phyloP scores from a whole-genome alignment of 2,113 vertebrate genomes.

The Eclectus roratus region DNA sequence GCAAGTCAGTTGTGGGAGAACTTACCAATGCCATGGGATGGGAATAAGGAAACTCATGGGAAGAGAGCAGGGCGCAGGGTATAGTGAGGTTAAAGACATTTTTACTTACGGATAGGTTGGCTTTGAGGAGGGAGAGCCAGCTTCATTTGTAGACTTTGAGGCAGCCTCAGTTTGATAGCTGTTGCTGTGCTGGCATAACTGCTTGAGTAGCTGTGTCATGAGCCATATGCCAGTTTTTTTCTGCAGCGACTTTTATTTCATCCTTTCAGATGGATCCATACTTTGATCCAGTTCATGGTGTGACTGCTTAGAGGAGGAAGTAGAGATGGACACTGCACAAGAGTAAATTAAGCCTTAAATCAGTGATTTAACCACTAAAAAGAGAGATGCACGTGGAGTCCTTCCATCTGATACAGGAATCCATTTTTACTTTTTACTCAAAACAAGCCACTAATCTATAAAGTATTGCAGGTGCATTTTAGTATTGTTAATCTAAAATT shows the following conservation, averaged over 20 bases:
- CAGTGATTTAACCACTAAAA: neutral
- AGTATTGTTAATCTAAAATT: neutral
- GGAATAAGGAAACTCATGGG: neutral
- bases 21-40: neutral
- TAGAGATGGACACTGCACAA: neutral
- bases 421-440: neutral
- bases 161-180: neutral
- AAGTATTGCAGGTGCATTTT: neutral
- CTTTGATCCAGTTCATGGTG: neutral
- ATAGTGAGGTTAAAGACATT: neutral
- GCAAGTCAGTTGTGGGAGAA: neutral
- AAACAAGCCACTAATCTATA: neutral
- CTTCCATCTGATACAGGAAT: neutral
- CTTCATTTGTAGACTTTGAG: neutral
- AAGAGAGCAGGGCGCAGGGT: neutral
- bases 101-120: neutral
- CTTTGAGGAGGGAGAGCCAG: neutral
- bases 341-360: neutral
- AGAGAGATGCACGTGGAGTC: neutral
- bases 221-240: neutral
- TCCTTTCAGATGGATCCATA: neutral
- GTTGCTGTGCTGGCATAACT: neutral
- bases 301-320: neutral
- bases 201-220: neutral
- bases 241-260: neutral